These are phyloP conservation scores for Eulemur rubriventer DNA, from an alignment of 2,797 vertebrate genomes.

Conservation along the genomic window DNA sequence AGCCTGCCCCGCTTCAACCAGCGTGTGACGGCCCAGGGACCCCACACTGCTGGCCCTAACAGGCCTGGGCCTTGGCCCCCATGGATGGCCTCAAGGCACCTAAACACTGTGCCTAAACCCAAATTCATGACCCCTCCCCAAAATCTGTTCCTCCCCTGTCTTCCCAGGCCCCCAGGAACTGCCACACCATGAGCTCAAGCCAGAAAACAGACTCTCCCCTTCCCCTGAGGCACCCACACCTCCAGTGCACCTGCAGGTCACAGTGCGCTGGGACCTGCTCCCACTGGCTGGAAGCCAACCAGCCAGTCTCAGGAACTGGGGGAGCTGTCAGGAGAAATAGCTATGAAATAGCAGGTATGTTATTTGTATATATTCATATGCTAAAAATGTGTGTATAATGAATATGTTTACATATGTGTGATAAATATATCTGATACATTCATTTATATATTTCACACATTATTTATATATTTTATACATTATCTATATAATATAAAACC, in stretches of 20 bases:
- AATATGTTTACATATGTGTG: background rate
- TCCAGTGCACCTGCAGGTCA: background rate
- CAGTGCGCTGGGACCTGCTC: background rate
- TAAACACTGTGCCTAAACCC: background rate
- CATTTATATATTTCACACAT: background rate
- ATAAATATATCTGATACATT: background rate
- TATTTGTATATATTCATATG: background rate
- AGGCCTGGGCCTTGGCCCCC: background rate
- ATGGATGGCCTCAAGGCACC: background rate
- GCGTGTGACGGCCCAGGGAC: rapidly evolving
- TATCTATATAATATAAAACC: background rate
- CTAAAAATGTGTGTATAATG: background rate
- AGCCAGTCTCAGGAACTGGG: background rate
- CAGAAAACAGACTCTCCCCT: background rate
- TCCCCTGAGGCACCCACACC: too few species aligned
- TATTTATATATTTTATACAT: background rate
- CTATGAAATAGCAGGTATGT: background rate
- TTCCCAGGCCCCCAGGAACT: background rate
- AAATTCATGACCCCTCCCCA: background rate
- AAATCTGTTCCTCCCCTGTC: too few species aligned
- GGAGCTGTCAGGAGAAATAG: background rate
- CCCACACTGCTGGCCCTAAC: background rate
- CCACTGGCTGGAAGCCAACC: background rate
- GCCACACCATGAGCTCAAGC: background rate
- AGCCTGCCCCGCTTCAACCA: rapidly evolving